Percentiles rank a stretch among this genome's conserved stretches.
Conservation (phyloP, 2,888 invertebrate genomes). For the Holacanthella duospinosa region DNA sequence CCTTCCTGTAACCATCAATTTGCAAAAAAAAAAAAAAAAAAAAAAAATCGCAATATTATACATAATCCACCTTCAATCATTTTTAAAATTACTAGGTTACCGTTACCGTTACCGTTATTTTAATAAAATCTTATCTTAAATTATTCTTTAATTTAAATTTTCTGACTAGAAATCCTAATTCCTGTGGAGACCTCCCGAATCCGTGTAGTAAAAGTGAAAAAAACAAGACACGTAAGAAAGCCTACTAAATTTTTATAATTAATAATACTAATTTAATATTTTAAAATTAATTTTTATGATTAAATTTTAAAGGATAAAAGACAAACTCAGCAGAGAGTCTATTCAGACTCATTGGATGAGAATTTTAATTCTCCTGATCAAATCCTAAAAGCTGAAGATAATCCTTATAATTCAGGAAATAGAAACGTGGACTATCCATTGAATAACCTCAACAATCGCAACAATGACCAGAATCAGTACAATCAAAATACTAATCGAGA, state of each 20-base stretch:
- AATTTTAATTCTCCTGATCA: slow-evolving; percentile 12
- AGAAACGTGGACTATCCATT: slow-evolving; percentile 10
- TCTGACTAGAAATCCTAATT: too few relatives aligned
- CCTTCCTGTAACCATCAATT: too few relatives aligned
- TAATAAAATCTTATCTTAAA: too few relatives aligned
- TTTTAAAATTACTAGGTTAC: too few relatives aligned
- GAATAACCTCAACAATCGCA: not conserved
- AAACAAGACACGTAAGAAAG: slow-evolving; percentile 11
- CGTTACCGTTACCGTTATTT: too few relatives aligned
- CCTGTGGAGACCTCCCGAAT: too few relatives aligned
- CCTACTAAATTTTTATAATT: not conserved
- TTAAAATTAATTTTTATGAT: too few relatives aligned
- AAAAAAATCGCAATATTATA: too few relatives aligned
- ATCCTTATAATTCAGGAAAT: slow-evolving; percentile 15
- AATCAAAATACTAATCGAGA: not conserved
- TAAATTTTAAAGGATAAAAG: slow-evolving; percentile 26
- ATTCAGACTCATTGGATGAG: slow-evolving; percentile 33
- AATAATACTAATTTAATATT: not conserved
- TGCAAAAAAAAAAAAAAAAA: too few relatives aligned
- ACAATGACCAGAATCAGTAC: not conserved
- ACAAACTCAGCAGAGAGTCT: slow-evolving; percentile 21
- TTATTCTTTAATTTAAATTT: too few relatives aligned
- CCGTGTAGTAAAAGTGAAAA: slow-evolving; percentile 25
- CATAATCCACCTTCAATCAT: too few relatives aligned
- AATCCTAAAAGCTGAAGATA: slow-evolving; percentile 11